Conservation (phyloP, 2,797 vertebrate genomes). For the Rhinella marina region DNA sequence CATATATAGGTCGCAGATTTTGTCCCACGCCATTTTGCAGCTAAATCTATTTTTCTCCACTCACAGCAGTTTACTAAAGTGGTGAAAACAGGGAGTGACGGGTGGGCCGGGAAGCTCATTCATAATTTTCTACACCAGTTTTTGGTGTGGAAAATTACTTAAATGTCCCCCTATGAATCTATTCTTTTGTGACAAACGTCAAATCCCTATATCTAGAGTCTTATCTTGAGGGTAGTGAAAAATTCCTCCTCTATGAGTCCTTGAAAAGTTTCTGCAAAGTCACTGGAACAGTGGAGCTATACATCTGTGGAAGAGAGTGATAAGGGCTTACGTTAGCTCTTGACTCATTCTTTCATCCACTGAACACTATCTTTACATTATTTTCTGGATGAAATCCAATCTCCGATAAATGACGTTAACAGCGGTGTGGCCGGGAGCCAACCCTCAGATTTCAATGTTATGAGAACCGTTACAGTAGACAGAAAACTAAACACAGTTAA, state of each 20-base stretch:
- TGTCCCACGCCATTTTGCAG: no score
- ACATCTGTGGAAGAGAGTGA: conserved; percentile 53
- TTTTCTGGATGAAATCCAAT: conserved; percentile 63
- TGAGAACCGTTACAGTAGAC: conserved; percentile 60
- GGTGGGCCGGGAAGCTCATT: no score
- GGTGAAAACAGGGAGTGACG: no score
- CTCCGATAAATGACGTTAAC: conserved; percentile 68
- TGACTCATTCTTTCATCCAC: conserved; percentile 65
- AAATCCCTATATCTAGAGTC: background rate
- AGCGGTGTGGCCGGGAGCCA: conserved; percentile 63
- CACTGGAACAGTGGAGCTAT: conserved; percentile 47
- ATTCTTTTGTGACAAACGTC: background rate
- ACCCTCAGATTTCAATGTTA: conserved; percentile 61
- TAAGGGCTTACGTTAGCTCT: conserved; percentile 70
- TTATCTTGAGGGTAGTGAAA: conserved; percentile 22
- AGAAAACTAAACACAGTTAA: conserved; percentile 64
- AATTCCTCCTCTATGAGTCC: conserved; percentile 31
- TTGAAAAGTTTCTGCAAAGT: conserved; percentile 53
- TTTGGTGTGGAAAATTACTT: no score
- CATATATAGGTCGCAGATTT: no score
- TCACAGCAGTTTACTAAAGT: no score
- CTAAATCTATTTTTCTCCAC: no score
- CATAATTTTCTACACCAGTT: no score
- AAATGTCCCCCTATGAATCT: background rate
- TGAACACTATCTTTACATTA: conserved; percentile 53